phyloP scores from a whole-genome alignment of 2,113 vertebrate genomes.

The Ginglymostoma cirratum region DNA sequence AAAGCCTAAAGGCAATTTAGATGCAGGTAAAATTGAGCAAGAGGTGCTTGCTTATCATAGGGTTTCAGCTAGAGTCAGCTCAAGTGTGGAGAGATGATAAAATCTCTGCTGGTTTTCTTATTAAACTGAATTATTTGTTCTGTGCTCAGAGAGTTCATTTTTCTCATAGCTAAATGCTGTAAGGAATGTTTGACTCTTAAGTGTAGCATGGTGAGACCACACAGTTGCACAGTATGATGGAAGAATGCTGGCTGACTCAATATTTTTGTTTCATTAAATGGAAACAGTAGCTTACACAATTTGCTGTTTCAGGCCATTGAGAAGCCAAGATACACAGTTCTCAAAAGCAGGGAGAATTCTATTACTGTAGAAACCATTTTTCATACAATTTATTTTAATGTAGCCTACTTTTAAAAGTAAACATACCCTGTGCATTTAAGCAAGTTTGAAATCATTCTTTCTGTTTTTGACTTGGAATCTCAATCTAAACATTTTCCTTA shows the following conservation, averaged over 20 bases:
- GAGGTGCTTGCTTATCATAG: not conserved
- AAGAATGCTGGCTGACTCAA: not conserved
- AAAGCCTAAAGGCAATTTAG: not conserved
- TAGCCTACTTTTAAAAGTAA: not conserved
- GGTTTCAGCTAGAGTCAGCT: not conserved
- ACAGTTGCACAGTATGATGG: not conserved
- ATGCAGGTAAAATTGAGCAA: not conserved
- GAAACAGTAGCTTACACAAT: not conserved
- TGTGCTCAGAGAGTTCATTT: not conserved
- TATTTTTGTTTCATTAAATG: constrained; percentile 31
- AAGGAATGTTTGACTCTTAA: not conserved
- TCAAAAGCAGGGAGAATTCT: not conserved
- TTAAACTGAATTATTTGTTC: constrained; percentile 6
- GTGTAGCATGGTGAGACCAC: not conserved
- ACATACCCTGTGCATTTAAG: not conserved
- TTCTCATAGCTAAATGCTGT: not conserved
- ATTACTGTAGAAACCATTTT: not conserved
- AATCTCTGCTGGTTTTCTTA: not conserved
- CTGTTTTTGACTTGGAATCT: not conserved
- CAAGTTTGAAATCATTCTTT: not conserved
- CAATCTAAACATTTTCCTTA: not conserved
- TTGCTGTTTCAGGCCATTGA: not conserved
- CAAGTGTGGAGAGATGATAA: not conserved
- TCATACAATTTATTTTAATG: not conserved
- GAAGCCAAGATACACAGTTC: constrained; percentile 1